Evolutionary conservation across 2,113 vertebrate species (phyloP).

Genomic region (Cryptotis parvus): DNA sequence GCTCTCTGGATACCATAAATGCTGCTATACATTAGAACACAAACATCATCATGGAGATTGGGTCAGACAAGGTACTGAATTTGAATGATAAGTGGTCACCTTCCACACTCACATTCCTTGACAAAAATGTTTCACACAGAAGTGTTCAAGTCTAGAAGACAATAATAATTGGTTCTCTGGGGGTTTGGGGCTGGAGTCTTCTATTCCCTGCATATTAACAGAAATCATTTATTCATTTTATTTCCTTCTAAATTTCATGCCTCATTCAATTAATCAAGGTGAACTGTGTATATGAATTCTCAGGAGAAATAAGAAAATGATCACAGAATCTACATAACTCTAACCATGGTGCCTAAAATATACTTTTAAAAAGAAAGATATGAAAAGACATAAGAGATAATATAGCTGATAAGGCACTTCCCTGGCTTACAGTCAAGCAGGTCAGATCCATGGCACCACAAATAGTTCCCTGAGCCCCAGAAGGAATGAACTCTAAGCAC

Average conservation of each 20-base stretch:
- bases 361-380: no score
- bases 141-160: conserved; percentile 45
- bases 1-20: conserved; percentile 86
- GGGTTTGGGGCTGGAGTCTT: no score
- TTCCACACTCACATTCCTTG: conserved; percentile 26
- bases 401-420: no score
- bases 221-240: conserved; percentile 7
- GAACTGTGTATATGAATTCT: conserved; percentile 33
- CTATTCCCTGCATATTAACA: neutral
- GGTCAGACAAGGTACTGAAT: conserved; percentile 90
- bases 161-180: conserved; percentile 43
- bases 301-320: conserved; percentile 35
- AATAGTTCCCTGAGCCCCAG: no score
- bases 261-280: conserved; percentile 46
- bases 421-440: no score
- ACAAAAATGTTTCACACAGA: conserved; percentile 36
- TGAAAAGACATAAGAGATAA: no score
- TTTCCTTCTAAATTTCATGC: conserved; percentile 35
- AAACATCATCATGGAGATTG: conserved; percentile 86
- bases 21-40: conserved; percentile 87
- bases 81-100: neutral
- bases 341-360: no score
- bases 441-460: no score
- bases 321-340: conserved; percentile 47
- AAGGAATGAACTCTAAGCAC: no score